Conservation (phyloP, 2,888 invertebrate genomes). For the Dynastes tityus region DNA sequence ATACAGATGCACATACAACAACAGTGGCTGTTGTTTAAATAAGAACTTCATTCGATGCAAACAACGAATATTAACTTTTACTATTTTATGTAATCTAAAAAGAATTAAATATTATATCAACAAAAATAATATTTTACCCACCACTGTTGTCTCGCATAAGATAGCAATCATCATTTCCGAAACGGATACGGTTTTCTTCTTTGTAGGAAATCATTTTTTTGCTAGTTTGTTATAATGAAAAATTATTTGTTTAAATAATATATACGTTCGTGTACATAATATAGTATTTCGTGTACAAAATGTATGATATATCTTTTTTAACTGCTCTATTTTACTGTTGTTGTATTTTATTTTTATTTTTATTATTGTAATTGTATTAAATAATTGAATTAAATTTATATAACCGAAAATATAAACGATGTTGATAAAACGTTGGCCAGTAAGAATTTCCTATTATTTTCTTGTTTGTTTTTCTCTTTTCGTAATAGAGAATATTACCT, state of each 20-base stretch:
- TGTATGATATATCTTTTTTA: constrained; percentile 6
- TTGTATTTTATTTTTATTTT: constrained; percentile 14
- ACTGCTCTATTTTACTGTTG: constrained; percentile 11
- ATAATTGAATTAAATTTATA: constrained; percentile 18
- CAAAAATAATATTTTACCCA: too few relatives aligned
- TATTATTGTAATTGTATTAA: constrained; percentile 16
- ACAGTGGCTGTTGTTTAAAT: too few relatives aligned
- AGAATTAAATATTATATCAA: too few relatives aligned
- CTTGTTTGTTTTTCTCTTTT: constrained; percentile 12
- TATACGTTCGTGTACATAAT: background rate
- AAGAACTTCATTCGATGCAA: too few relatives aligned
- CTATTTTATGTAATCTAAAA: too few relatives aligned
- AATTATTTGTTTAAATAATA: constrained; percentile 6
- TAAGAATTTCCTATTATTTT: constrained; percentile 57
- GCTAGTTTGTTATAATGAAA: background rate
- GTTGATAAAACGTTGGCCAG: constrained; percentile 61
- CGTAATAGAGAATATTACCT: constrained; percentile 17
- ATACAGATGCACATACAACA: too few relatives aligned
- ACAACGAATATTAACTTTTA: too few relatives aligned
- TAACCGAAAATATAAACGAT: background rate
- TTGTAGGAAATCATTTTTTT: background rate
- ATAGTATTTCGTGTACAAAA: constrained; percentile 2
- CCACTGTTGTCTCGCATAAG: too few relatives aligned
- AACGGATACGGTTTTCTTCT: too few relatives aligned
- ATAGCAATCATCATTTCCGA: too few relatives aligned